Conservation (phyloP, 1,140 invertebrate species). For the Artemia franciscana region DNA sequence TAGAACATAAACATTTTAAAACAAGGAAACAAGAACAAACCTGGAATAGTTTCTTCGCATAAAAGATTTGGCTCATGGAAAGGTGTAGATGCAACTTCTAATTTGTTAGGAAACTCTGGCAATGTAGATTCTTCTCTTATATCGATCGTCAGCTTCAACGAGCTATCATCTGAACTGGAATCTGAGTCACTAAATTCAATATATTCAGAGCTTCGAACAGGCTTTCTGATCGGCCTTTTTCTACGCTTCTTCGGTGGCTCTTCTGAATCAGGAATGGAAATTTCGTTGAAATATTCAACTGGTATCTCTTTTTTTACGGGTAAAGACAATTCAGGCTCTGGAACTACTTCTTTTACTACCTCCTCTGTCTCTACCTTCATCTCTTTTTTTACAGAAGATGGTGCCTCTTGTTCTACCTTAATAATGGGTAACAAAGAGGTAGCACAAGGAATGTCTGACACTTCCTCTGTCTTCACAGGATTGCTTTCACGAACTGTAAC, state of each 20-base stretch:
- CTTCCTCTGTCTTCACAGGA: background rate
- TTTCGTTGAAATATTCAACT: too few relatives aligned
- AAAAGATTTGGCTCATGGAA: constrained; percentile 26
- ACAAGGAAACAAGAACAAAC: too few relatives aligned
- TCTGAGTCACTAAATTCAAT: constrained; percentile 6
- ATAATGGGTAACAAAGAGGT: background rate
- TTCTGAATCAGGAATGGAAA: background rate
- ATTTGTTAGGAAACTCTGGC: background rate
- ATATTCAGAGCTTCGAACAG: background rate
- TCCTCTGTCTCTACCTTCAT: background rate
- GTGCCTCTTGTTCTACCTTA: constrained; percentile 4
- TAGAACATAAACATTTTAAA: too few relatives aligned
- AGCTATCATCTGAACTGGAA: constrained; percentile 5
- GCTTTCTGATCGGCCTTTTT: constrained; percentile 12
- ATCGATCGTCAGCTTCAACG: background rate
- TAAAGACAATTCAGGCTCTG: background rate
- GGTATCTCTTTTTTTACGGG: background rate
- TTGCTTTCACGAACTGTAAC: too few relatives aligned
- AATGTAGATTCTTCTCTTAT: background rate
- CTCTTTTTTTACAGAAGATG: constrained; percentile 1
- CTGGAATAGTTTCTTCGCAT: constrained; percentile 67
- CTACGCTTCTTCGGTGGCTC: constrained; percentile 5
- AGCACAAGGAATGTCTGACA: background rate
- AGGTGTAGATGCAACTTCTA: background rate
- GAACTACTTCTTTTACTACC: background rate